A percentile compares a stretch with the other conserved stretches of the same genome.
These are phyloP conservation scores for Lamprologus lemairii DNA, from an alignment of 2,113 vertebrate genomes.

Conservation along the genomic window DNA sequence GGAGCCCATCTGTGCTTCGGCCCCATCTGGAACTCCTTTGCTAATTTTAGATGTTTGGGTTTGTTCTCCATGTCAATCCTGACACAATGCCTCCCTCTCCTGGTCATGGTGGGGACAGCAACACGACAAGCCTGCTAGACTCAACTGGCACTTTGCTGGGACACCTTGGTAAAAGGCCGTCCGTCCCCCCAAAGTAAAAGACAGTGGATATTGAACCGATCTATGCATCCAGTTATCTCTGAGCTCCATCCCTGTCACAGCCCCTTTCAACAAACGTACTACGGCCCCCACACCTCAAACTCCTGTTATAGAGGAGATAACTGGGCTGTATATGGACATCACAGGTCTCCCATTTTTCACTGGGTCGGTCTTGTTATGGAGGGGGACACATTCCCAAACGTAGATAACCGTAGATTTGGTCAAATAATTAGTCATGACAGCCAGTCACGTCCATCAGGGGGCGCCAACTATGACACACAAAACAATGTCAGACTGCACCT, in stretches of 20 bases:
- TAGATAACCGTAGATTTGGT: neutral
- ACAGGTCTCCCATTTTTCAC: neutral
- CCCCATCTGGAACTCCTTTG: neutral
- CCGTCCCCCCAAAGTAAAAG: neutral
- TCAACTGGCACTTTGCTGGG: neutral
- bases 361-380: neutral
- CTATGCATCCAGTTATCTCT: neutral
- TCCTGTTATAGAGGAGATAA: neutral
- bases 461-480: fast-evolving
- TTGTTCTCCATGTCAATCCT: neutral
- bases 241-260: neutral
- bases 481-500: neutral
- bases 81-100: constrained; percentile 27
- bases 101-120: neutral
- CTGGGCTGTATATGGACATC: neutral
- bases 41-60: neutral
- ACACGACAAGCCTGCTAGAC: neutral
- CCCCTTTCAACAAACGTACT: neutral
- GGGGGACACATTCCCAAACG: neutral
- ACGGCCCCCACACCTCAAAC: neutral
- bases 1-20: neutral
- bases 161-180: neutral
- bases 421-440: neutral
- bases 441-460: neutral
- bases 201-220: neutral